These are phyloP conservation scores for Dastarcus helophoroides DNA, from an alignment of 2,888 invertebrate species.

Conservation along the genomic window DNA sequence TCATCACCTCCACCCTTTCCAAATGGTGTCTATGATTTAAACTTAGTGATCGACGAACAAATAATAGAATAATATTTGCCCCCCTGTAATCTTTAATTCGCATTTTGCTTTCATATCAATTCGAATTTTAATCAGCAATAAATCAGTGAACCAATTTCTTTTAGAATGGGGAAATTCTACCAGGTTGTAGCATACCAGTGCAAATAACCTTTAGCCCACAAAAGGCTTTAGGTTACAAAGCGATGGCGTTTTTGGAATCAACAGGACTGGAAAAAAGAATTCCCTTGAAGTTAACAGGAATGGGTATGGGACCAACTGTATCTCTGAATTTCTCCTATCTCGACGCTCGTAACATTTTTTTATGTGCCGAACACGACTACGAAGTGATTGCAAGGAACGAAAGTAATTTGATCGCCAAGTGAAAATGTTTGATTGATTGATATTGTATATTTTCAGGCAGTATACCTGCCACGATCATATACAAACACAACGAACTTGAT, in stretches of 20 bases:
- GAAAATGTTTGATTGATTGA: background rate
- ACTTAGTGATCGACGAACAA: no score
- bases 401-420: no score
- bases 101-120: no score
- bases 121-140: no score
- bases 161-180: conserved; percentile 49
- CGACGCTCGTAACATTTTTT: conserved; percentile 45
- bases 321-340: conserved; percentile 44
- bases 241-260: conserved; percentile 47
- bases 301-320: conserved; percentile 47
- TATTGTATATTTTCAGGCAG: conserved; percentile 35
- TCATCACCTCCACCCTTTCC: no score
- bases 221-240: conserved; percentile 39
- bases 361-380: conserved; percentile 47
- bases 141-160: conserved; percentile 15
- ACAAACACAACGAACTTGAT: conserved; percentile 37
- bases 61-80: no score
- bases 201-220: conserved; percentile 46
- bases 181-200: conserved; percentile 42
- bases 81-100: no score
- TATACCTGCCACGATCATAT: conserved; percentile 46
- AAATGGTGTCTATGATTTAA: no score
- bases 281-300: conserved; percentile 42
- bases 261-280: conserved; percentile 44
- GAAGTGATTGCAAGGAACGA: conserved; percentile 48